Percentiles rank a stretch among this genome's conserved stretches.
These are phyloP conservation scores for Eupithecia centaureata DNA, from an alignment of 2,888 invertebrate genomes.

Conservation along the genomic window DNA sequence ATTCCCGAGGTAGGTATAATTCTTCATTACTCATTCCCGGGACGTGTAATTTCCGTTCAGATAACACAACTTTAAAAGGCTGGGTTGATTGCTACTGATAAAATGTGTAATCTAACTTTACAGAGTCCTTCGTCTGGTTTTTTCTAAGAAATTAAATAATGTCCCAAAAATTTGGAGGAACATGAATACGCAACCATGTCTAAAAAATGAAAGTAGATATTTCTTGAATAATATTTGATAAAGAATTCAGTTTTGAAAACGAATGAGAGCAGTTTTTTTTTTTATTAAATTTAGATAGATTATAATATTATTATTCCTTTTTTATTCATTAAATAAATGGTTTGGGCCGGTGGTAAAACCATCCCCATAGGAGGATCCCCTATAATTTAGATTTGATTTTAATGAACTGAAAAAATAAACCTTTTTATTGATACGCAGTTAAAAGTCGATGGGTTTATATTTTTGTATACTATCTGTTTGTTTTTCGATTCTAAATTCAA, in stretches of 20 bases:
- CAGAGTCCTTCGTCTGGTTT: no score
- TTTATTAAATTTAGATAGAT: neutral
- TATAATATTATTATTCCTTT: neutral
- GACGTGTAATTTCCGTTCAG: slow-evolving; percentile 20
- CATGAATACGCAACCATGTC: no score
- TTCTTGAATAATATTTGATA: no score
- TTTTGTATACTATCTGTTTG: neutral
- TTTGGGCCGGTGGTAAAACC: neutral
- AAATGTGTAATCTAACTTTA: neutral
- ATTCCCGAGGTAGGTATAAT: slow-evolving; percentile 1
- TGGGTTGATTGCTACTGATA: neutral
- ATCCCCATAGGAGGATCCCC: neutral
- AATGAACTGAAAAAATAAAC: neutral
- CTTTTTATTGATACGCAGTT: neutral
- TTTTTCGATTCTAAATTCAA: neutral
- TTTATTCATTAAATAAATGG: neutral
- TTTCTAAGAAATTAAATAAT: no score
- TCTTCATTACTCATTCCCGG: slow-evolving; percentile 11
- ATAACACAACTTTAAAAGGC: neutral
- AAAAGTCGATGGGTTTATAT: neutral
- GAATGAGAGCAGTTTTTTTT: no score
- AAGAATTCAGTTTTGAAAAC: no score
- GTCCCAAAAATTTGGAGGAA: no score
- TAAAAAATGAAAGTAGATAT: no score
- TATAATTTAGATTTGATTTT: neutral